A percentile compares a stretch with the other conserved stretches of the same genome.
phyloP scores from a whole-genome alignment of 2,888 invertebrate species.

The Psylliodes chrysocephalus region DNA sequence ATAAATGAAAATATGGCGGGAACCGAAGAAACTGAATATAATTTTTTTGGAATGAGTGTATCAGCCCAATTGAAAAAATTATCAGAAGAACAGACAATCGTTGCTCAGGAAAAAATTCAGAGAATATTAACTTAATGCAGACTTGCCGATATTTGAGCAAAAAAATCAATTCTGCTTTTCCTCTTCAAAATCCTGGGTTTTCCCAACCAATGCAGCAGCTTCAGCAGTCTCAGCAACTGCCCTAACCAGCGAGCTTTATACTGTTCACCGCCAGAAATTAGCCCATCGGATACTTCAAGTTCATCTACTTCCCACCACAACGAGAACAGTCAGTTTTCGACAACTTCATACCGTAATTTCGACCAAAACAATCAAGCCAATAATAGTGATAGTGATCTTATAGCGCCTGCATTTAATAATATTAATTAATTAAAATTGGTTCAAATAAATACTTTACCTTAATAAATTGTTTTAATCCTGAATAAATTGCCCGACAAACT shows the following conservation, averaged over 20 bases:
- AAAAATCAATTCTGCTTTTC: neutral
- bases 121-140: conserved; percentile 2
- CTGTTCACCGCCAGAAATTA: conserved; percentile 7
- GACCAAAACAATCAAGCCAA: neutral
- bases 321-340: neutral
- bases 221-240: neutral
- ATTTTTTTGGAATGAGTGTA: conserved; percentile 3
- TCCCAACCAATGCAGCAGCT: conserved; percentile 4
- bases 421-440: too few species aligned
- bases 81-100: conserved; percentile 1
- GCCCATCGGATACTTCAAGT: conserved; percentile 4
- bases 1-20: neutral
- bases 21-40: conserved; percentile 6
- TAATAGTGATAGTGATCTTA: neutral
- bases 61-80: conserved; percentile 11
- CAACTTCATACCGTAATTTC: neutral
- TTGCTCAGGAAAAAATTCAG: conserved; percentile 8
- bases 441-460: too few species aligned
- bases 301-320: conserved; percentile 5
- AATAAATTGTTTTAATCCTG: neutral
- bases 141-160: neutral
- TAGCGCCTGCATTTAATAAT: neutral
- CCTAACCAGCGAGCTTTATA: neutral
- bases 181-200: neutral
- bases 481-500: conserved; percentile 47